Base-by-base conservation (phyloP, 2,888 invertebrate genomes). In the Drosophila neonasuta region DNA sequence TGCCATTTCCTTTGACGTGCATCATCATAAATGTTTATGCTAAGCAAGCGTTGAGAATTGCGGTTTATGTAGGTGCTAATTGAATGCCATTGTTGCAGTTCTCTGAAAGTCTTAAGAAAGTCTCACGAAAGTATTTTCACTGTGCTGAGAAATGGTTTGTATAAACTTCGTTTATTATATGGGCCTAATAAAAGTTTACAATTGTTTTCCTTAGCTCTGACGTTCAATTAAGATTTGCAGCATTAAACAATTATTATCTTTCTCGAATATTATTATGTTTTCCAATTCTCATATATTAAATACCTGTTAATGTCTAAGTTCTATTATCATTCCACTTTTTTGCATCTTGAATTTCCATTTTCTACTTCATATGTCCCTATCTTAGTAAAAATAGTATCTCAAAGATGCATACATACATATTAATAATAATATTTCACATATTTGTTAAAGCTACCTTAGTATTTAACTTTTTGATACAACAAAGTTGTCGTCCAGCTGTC, bases 41-140 rank as follows among this genome's bases (percentile, higher is more conserved):
- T 52, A 54, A 59, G 44, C 11, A 50, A 50, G 45, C 66, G 24
- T 29, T 41, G 11, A 64, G 34, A 63, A 83, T 75, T 74, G 57
- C 34, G 11, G 44, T 84, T 88, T 77, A 82, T 88, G 46, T 70
- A 65, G 61, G 77, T 77, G 86, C 83, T 88, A 88, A 88, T 87
- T 88, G 74, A 36, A 15, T 39, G 34, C 24, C 60, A 78, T 88
- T 88, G 86, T 88, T 59, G 10, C 5, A 6, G 6, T 6, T 24
- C 24, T 1, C 36, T 9, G 6, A 49, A 36, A 6, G 7, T 24
- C 2, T 8, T 36, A 6, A 48, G 57, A 61, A 49, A 32, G 10
- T 32, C 10, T 1, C 20, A 20, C 3, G 20, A 20, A 65, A 50
- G n/a, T 15, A 3, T 13, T 34, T 50, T 13, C 30, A 8, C 7